These are phyloP conservation scores for Tragulus kanchil DNA, from an alignment of 2,113 vertebrate species.

Conservation along the genomic window DNA sequence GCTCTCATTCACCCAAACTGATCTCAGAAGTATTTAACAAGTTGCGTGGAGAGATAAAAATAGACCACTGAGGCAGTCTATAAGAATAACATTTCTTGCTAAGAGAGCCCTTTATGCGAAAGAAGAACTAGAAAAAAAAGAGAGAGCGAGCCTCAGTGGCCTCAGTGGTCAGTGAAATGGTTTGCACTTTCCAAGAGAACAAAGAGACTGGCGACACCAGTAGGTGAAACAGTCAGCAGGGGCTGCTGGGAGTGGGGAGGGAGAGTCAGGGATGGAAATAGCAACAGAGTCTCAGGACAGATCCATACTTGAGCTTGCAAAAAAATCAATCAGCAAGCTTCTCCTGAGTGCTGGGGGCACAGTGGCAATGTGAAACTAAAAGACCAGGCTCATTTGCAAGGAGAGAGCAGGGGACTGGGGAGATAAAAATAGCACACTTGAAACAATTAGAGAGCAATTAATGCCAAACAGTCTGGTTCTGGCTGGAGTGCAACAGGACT, in stretches of 20 bases:
- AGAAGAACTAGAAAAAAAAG: background rate
- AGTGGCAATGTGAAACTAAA: background rate
- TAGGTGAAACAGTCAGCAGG: background rate
- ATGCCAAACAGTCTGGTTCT: conserved; percentile 23
- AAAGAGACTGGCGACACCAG: background rate
- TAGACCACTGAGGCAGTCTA: background rate
- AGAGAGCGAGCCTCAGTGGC: background rate
- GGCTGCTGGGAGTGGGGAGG: no score
- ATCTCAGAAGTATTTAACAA: conserved; percentile 44
- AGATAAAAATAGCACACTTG: conserved; percentile 70
- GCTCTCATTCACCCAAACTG: background rate
- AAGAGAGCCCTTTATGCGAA: background rate
- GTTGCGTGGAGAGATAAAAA: conserved; percentile 50
- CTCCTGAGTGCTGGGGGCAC: background rate
- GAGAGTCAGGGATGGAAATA: background rate
- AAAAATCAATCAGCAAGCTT: conserved; percentile 53
- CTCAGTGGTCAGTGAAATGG: background rate
- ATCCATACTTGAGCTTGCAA: background rate
- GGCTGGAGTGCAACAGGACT: background rate
- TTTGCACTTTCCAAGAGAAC: background rate
- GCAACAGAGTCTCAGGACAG: background rate
- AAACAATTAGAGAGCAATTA: conserved; percentile 76
- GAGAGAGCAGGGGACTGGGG: background rate
- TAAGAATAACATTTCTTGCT: conserved; percentile 5
- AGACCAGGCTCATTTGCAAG: background rate